Conservation (phyloP, 2,888 invertebrate genomes). For the Nezara viridula region DNA sequence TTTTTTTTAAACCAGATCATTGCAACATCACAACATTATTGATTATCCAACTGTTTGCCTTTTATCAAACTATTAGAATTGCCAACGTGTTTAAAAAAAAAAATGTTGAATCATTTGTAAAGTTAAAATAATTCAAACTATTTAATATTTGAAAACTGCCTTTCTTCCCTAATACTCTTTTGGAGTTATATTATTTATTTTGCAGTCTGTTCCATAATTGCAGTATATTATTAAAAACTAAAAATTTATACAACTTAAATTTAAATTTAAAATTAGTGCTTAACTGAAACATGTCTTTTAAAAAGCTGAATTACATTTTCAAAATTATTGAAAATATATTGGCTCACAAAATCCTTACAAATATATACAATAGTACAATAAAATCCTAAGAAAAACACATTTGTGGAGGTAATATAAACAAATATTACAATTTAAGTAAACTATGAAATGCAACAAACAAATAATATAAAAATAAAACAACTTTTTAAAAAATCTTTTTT, state of each 20-base stretch:
- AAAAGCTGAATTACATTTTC: background rate
- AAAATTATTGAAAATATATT: background rate
- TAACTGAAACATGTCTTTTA: background rate
- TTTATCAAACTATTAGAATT: background rate
- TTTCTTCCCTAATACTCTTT: background rate
- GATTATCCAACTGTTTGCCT: background rate
- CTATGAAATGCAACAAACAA: background rate
- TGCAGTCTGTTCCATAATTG: background rate
- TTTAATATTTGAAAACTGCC: background rate
- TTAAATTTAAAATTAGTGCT: background rate
- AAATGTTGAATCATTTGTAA: background rate
- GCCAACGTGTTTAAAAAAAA: background rate
- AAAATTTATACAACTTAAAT: background rate
- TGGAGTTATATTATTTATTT: background rate
- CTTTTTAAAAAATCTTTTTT: background rate
- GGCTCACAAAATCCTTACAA: background rate
- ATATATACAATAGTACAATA: background rate
- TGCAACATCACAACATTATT: background rate
- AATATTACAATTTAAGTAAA: constrained; percentile 24
- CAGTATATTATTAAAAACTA: background rate
- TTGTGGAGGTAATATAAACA: background rate
- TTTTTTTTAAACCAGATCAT: background rate
- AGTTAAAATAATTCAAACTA: background rate
- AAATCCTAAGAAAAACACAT: background rate
- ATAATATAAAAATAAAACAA: constrained; percentile 5